phyloP scores from a whole-genome alignment of 2,888 invertebrate species.

The Invenusta paracnida region DNA sequence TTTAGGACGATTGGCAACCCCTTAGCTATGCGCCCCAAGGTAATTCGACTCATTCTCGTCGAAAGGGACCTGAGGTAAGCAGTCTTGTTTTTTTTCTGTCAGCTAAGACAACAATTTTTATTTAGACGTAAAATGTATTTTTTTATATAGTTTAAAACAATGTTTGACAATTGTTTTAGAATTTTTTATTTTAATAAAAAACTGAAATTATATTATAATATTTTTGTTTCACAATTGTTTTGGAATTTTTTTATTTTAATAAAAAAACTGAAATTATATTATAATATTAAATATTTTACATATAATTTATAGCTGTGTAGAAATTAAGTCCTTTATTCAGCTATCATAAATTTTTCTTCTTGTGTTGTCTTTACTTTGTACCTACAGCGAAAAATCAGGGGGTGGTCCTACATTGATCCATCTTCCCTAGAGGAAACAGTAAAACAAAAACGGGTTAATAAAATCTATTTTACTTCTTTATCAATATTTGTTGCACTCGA shows the following conservation, averaged over 20 bases:
- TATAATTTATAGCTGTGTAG: no score
- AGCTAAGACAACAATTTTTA: not conserved
- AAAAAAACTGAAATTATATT: not conserved
- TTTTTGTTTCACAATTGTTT: not conserved
- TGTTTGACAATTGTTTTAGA: not conserved
- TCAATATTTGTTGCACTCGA: no score
- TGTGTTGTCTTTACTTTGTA: no score
- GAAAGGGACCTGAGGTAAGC: slow-evolving; percentile 31
- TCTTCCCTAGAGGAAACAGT: not conserved
- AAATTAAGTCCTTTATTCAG: no score
- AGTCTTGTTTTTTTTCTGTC: not conserved
- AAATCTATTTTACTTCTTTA: not conserved
- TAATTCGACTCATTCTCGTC: not conserved
- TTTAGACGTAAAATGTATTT: not conserved
- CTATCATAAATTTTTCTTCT: no score
- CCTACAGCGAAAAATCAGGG: slow-evolving; percentile 35
- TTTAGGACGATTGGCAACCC: slow-evolving; percentile 17
- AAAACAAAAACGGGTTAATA: not conserved
- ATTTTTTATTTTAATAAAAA: not conserved
- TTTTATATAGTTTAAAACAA: not conserved
- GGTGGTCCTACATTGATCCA: slow-evolving; percentile 30
- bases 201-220: not conserved
- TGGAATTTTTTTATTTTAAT: not conserved
- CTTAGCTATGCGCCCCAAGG: slow-evolving; percentile 16
- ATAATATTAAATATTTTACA: no score